Evolutionary conservation across 1,140 invertebrate genomes (phyloP), one percentile per base, ranked within the genome.

Genomic region (Camponotus floridanus): DNA sequence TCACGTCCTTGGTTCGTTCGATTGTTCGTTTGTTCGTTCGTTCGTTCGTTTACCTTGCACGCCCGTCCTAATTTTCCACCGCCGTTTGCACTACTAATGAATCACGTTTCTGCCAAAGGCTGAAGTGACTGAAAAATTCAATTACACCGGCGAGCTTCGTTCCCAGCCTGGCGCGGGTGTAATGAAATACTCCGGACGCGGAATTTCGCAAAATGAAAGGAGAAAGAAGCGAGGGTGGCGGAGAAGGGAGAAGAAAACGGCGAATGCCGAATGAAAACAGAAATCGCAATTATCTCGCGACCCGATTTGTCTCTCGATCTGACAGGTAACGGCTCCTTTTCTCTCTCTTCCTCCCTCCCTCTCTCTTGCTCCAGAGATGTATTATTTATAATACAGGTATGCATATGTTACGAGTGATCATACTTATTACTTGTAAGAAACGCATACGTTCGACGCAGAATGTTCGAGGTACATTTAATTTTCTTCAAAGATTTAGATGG

Each of bases 61-160:
- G 83, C 87, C 73, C 76, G 84, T 21, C 85, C 89, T 88, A 88
- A 88, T 88, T 91, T 86, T 86, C 70, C 76, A 74, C 45, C 26
- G 51, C 64, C 74, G 85, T 91, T 91, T 91, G 87, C 85, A 91
- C 86, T 89, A 80, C 89, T 91, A 89, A 91, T 91, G 90, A 91
- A 91, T 90, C 90, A 83, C 79, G 76, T 65, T 51, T 76, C 88
- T 86, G 59, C 88, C 62, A 33, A 68, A 78, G 79, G 61, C 48
- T 80, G 88, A 59, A 76, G 79, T 67, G 76, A 85, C 74, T 87
- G 88, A 90, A 90, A 87, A 90, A 90, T 90, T 87, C 86, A 90
- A 90, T 90, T 90, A 90, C 76, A 57, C 45, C 62, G 62, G 39
- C 36, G 57, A 76, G 67, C 65, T 74, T 70, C 68, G 21, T 59